These are phyloP conservation scores for Hirtodrosophila alboralis DNA, from an alignment of 2,888 invertebrate species.

Conservation along the genomic window DNA sequence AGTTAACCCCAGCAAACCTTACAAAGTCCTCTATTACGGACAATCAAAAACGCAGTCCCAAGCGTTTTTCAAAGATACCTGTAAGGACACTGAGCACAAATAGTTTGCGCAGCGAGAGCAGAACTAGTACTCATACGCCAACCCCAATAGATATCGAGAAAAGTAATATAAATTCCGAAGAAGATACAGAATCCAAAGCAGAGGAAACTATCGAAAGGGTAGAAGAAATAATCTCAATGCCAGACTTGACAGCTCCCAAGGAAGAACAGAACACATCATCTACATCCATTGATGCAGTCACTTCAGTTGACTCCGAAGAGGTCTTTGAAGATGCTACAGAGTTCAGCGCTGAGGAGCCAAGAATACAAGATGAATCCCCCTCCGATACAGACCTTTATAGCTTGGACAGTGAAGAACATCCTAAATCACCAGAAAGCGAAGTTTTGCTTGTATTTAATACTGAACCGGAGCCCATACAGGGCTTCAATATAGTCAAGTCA, in stretches of 20 bases:
- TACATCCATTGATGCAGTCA: constrained; percentile 6
- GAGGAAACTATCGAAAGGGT: not conserved
- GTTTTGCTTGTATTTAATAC: constrained; percentile 53
- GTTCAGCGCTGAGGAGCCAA: constrained; percentile 62
- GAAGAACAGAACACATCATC: not conserved
- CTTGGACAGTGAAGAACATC: constrained; percentile 67
- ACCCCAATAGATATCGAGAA: not conserved
- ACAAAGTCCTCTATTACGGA: not conserved
- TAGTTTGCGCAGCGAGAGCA: constrained; percentile 65
- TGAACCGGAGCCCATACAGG: constrained; percentile 18
- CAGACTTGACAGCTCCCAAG: not conserved
- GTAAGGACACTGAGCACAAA: constrained; percentile 63
- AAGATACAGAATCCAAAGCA: not conserved
- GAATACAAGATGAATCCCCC: constrained; percentile 48
- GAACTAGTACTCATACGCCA: constrained; percentile 22
- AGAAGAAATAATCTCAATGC: not conserved
- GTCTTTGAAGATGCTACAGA: constrained; percentile 76
- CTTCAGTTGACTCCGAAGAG: constrained; percentile 56
- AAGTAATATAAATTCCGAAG: not conserved
- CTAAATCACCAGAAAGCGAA: constrained; percentile 60
- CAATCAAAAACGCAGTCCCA: constrained; percentile 45
- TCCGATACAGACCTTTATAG: constrained; percentile 77
- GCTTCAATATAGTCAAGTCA: constrained; percentile 45
- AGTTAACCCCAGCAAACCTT: not conserved
- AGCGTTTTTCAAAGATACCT: constrained; percentile 77